Evolutionary conservation across 2,797 vertebrate genomes (phyloP).

Genomic region (Yasuhikotakia modesta): DNA sequence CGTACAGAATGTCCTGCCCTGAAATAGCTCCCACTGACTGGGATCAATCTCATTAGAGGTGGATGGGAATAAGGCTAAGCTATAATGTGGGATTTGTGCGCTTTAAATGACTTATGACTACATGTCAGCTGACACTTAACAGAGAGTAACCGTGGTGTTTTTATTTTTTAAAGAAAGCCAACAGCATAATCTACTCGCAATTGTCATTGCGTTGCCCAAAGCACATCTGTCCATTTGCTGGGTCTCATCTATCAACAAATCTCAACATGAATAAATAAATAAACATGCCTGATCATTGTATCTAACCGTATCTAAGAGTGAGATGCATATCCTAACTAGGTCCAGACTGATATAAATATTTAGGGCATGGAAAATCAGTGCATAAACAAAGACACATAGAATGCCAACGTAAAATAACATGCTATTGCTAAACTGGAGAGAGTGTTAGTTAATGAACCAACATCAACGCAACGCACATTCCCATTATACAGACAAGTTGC

Average conservation of each 20-base stretch:
- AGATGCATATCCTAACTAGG: not conserved
- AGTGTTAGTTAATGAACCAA: not conserved
- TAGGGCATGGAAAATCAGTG: not conserved
- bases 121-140: conserved; percentile 13
- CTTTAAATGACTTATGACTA: conserved; percentile 37
- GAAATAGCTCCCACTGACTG: conserved; percentile 35
- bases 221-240: conserved; percentile 31
- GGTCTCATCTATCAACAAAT: conserved; percentile 27
- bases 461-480: not conserved
- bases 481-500: not conserved
- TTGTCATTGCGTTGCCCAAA: conserved; percentile 17
- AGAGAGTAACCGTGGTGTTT: conserved; percentile 34
- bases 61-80: conserved; percentile 33
- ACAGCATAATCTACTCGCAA: conserved; percentile 19
- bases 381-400: not conserved
- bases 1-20: conserved; percentile 14
- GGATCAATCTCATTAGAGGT: conserved; percentile 48
- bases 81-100: conserved; percentile 43
- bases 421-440: not conserved
- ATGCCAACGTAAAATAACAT: not conserved
- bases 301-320: not conserved
- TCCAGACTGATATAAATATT: not conserved
- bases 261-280: not conserved
- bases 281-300: conserved; percentile 1
- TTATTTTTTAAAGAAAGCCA: conserved; percentile 19